A percentile compares a stretch with the other conserved stretches of the same genome.
Conservation (phyloP, 2,797 vertebrate species). For the Onychomys torridus region DNA sequence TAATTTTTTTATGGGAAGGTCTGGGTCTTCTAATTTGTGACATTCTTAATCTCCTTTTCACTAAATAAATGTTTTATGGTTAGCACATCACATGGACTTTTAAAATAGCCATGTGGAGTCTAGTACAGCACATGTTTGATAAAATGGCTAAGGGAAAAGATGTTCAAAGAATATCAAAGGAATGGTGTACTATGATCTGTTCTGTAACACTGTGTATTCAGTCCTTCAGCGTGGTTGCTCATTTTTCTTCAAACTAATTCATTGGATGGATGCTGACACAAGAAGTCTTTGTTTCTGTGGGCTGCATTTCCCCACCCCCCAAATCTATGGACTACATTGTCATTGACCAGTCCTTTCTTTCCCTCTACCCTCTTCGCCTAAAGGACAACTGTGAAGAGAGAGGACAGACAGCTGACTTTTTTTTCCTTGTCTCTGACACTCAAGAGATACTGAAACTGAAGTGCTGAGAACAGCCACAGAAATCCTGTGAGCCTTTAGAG, state of each 20-base stretch:
- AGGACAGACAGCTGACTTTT: background rate
- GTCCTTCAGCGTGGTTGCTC: background rate
- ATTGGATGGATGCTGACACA: background rate
- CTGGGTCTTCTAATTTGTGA: background rate
- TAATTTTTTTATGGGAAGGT: conserved; percentile 41
- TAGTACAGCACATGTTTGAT: background rate
- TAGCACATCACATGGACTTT: conserved; percentile 7
- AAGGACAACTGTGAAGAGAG: background rate
- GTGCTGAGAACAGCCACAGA: background rate
- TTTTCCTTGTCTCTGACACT: background rate
- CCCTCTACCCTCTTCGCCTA: background rate
- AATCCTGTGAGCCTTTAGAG: background rate
- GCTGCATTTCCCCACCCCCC: background rate
- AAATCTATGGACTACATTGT: background rate
- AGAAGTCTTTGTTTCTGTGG: conserved; percentile 5
- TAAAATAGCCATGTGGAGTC: conserved; percentile 16
- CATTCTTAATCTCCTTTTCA: background rate
- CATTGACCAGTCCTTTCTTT: background rate
- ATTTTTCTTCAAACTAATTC: background rate
- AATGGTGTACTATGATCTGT: background rate
- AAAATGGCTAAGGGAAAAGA: background rate
- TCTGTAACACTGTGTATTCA: background rate
- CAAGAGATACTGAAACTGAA: background rate
- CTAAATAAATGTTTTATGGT: conserved; percentile 15
- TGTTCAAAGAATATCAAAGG: background rate